Evolutionary conservation across 1,140 invertebrate species (phyloP).

Genomic region (Eciton burchellii): DNA sequence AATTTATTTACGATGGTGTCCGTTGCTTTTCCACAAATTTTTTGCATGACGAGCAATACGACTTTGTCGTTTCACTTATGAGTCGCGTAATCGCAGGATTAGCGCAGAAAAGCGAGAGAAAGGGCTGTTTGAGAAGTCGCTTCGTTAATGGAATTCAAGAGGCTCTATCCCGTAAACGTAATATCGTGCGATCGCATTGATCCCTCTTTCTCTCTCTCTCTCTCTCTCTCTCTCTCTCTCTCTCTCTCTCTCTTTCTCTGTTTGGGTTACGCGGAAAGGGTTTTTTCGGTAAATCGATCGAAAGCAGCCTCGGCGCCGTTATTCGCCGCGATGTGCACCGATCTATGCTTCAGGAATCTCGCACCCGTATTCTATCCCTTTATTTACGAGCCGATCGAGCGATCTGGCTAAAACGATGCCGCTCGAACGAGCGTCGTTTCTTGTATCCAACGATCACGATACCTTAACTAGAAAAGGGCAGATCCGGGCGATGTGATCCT

Average conservation of each 20-base stretch:
- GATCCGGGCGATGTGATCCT: not conserved
- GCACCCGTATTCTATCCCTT: not conserved
- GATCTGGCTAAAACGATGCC: not conserved
- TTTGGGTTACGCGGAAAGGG: not conserved
- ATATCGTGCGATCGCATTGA: not conserved
- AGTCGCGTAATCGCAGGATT: too few species aligned
- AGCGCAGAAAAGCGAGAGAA: too few species aligned
- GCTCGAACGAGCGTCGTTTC: not conserved
- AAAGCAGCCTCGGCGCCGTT: not conserved
- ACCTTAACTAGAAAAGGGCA: constrained; percentile 35
- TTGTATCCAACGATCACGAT: constrained; percentile 28
- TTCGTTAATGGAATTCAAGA: not conserved
- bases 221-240: not conserved
- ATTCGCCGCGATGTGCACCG: constrained; percentile 9
- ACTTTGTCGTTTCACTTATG: too few species aligned
- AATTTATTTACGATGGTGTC: too few species aligned
- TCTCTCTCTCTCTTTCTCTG: not conserved
- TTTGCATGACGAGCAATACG: too few species aligned
- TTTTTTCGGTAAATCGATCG: constrained; percentile 1
- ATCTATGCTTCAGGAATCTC: constrained; percentile 4
- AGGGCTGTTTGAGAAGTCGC: not conserved
- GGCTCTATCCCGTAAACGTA: not conserved
- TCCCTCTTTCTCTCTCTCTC: not conserved
- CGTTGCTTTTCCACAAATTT: too few species aligned
- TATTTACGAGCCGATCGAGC: constrained; percentile 25